These are phyloP conservation scores for Bombus pyrosoma DNA, from an alignment of 1,140 invertebrate species.

Conservation along the genomic window DNA sequence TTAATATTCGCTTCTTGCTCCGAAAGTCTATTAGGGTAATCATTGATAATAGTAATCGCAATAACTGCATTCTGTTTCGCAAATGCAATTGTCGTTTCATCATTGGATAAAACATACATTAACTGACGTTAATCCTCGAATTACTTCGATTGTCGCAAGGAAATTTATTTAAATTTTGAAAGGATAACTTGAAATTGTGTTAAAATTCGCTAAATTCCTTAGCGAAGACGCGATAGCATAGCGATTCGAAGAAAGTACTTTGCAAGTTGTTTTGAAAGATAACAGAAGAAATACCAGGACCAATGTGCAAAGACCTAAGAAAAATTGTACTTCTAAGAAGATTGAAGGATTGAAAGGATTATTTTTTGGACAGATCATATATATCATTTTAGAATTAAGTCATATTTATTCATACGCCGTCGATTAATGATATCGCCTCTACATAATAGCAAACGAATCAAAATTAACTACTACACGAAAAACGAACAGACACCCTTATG, in stretches of 20 bases:
- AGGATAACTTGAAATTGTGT: neutral
- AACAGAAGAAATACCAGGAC: neutral
- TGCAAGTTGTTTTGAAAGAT: neutral
- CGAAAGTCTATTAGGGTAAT: neutral
- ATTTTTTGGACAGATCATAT: neutral
- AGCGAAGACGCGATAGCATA: neutral
- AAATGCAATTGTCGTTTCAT: neutral
- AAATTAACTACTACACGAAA: no score
- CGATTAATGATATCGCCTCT: no score
- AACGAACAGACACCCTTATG: no score
- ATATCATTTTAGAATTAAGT: no score
- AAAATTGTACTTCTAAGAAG: neutral
- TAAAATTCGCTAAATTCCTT: neutral
- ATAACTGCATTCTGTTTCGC: neutral
- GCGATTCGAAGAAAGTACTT: neutral
- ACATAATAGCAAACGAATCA: no score
- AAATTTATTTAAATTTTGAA: neutral
- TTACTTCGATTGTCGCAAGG: neutral
- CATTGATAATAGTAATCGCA: neutral
- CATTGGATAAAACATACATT: neutral
- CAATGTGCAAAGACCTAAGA: neutral
- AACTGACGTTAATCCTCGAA: neutral
- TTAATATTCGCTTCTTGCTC: neutral
- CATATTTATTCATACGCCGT: no score
- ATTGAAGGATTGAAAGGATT: neutral